A percentile compares a stretch with the other conserved stretches of the same genome.
These are phyloP conservation scores for Halocynthia roretzi DNA, from an alignment of 23 tunicate species.

Conservation along the genomic window DNA sequence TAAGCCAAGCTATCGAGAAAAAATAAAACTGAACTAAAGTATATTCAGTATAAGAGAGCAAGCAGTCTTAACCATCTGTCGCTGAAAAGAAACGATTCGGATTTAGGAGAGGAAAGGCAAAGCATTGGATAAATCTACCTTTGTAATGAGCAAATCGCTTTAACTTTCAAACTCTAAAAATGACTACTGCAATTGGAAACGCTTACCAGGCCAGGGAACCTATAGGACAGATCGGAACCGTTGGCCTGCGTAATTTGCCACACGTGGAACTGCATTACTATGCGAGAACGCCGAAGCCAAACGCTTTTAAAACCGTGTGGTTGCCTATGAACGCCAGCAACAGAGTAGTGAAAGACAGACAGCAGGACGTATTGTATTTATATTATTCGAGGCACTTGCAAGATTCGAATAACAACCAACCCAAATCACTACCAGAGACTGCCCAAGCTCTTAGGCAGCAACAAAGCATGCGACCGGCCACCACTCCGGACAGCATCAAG, in stretches of 20 bases:
- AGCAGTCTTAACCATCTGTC: neutral
- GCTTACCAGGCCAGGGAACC: conserved; percentile 5
- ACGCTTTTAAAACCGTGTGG: conserved; percentile 75
- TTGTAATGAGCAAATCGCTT: too few species aligned
- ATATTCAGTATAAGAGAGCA: neutral
- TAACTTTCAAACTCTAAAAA: too few species aligned
- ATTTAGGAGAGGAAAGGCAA: neutral
- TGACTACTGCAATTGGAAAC: neutral
- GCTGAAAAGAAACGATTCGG: neutral
- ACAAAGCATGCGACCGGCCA: conserved; percentile 21
- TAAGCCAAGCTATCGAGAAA: neutral
- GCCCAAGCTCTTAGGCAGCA: neutral
- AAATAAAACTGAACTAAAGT: neutral
- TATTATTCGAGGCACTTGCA: conserved; percentile 69
- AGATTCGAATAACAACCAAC: conserved; percentile 2
- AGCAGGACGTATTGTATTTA: conserved; percentile 62
- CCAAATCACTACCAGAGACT: neutral
- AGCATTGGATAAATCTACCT: too few species aligned
- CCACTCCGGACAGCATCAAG: conserved; percentile 48
- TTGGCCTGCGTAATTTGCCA: conserved; percentile 63
- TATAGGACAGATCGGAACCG: conserved; percentile 12
- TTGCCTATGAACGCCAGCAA: conserved; percentile 87
- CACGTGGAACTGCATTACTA: conserved; percentile 40
- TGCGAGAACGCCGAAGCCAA: conserved; percentile 62
- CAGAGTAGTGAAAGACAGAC: conserved; percentile 41